Percentiles rank a stretch among this genome's conserved stretches.
These are phyloP conservation scores for Myiagra hebetior DNA, from an alignment of 2,113 vertebrate genomes.

Conservation along the genomic window DNA sequence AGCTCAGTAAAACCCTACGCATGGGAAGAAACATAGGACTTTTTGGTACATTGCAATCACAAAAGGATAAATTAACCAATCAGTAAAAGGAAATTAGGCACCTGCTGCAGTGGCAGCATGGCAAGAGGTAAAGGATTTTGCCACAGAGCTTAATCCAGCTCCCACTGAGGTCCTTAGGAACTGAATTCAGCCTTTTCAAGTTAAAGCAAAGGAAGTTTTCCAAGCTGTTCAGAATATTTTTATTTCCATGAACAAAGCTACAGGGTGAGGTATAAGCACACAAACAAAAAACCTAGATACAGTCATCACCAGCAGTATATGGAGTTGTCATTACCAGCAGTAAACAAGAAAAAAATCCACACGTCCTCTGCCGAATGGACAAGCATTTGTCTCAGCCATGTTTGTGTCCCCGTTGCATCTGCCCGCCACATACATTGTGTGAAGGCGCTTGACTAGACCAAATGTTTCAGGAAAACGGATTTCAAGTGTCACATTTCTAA, in stretches of 20 bases:
- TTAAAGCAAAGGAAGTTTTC: constrained; percentile 28
- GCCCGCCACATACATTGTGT: neutral
- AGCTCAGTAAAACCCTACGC: neutral
- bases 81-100: neutral
- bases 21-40: neutral
- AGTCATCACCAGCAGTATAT: neutral
- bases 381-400: neutral
- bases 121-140: neutral
- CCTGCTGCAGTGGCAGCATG: neutral
- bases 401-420: neutral
- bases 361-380: rapidly evolving
- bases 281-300: neutral
- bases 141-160: neutral
- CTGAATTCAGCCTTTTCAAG: neutral
- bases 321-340: neutral
- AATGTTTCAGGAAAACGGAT: neutral
- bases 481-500: neutral
- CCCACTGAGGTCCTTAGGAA: neutral
- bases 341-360: neutral
- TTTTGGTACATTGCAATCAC: neutral
- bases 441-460: neutral
- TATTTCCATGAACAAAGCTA: constrained; percentile 23
- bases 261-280: neutral
- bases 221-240: neutral
- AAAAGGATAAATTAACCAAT: neutral